phyloP scores from a whole-genome alignment of 2,888 invertebrate species.

The Scaptomyza tumidula region DNA sequence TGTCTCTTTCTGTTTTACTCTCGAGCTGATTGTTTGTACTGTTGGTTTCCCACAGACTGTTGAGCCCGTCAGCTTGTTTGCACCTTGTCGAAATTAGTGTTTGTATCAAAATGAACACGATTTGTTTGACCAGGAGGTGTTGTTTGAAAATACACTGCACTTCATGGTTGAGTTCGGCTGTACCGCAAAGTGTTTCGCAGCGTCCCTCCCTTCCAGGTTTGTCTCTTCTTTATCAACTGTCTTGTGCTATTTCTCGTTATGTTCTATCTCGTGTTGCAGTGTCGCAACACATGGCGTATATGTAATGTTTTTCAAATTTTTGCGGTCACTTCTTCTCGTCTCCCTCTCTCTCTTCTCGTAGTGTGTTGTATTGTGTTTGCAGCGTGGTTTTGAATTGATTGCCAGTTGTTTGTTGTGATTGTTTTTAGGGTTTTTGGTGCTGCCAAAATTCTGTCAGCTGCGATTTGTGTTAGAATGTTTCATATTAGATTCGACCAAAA shows the following conservation, averaged over 20 bases:
- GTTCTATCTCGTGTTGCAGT: slow-evolving; percentile 29
- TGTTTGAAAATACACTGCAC: slow-evolving; percentile 68
- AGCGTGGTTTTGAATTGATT: slow-evolving; percentile 54
- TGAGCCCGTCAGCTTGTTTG: slow-evolving; percentile 70
- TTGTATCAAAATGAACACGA: slow-evolving; percentile 77
- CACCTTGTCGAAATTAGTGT: slow-evolving; percentile 81
- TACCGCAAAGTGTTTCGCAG: slow-evolving; percentile 22
- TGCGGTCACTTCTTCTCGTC: slow-evolving; percentile 44
- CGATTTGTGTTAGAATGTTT: slow-evolving; percentile 10
- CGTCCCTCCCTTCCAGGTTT: background rate
- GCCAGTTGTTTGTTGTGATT: slow-evolving; percentile 18
- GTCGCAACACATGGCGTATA: slow-evolving; percentile 69
- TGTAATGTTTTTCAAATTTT: slow-evolving; percentile 76
- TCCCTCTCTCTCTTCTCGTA: slow-evolving; percentile 13
- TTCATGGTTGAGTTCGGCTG: slow-evolving; percentile 30
- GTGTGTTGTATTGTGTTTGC: slow-evolving; percentile 41
- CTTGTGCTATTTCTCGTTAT: slow-evolving; percentile 18
- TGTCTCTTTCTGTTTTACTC: background rate
- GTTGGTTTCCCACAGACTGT: slow-evolving; percentile 15
- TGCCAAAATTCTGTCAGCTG: slow-evolving; percentile 11
- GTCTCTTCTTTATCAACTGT: slow-evolving; percentile 2
- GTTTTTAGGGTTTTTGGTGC: background rate
- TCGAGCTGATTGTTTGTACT: slow-evolving; percentile 14
- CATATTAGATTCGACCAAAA: background rate
- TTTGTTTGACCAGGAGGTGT: slow-evolving; percentile 77